phyloP scores from a whole-genome alignment of 2,797 vertebrate genomes.

The Pitangus sulphuratus region DNA sequence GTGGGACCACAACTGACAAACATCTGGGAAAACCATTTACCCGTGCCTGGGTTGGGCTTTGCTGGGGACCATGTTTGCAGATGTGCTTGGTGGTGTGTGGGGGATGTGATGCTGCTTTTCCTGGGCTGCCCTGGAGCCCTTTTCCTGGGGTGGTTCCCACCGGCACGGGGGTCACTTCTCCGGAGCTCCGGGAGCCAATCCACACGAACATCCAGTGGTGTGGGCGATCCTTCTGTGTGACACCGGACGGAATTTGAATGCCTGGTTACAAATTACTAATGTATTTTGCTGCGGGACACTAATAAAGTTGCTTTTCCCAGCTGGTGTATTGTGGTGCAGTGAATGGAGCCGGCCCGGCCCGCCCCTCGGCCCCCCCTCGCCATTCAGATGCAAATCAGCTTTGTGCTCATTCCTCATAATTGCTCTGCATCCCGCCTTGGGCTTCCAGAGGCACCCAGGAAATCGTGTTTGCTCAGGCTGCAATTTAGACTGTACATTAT shows the following conservation, averaged over 20 bases:
- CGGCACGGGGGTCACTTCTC: not conserved
- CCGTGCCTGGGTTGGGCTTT: not conserved
- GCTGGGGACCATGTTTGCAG: not conserved
- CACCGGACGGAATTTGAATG: slow-evolving; percentile 4
- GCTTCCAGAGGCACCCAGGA: slow-evolving; percentile 60
- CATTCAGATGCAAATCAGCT: slow-evolving; percentile 71
- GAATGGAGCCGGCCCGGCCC: slow-evolving; percentile 35
- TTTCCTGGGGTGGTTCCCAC: fast-evolving
- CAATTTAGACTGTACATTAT: slow-evolving; percentile 55
- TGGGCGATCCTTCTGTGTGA: not conserved
- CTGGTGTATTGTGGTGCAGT: slow-evolving; percentile 48
- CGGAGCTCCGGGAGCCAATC: not conserved
- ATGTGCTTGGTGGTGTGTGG: fast-evolving
- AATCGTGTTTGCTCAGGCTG: slow-evolving; percentile 64
- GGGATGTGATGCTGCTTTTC: fast-evolving
- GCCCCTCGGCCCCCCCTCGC: not conserved
- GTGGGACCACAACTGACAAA: not conserved
- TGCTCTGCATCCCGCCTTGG: slow-evolving; percentile 62
- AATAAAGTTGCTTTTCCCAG: slow-evolving; percentile 76
- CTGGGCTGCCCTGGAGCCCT: not conserved
- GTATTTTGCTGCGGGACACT: slow-evolving; percentile 69
- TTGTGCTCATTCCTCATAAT: slow-evolving; percentile 59
- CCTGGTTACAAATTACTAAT: slow-evolving; percentile 67
- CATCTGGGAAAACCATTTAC: not conserved
- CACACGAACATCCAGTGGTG: not conserved